A percentile compares a stretch with the other conserved stretches of the same genome.
Evolutionary conservation across 2,888 invertebrate genomes (phyloP).

Genomic region (Thera obeliscata): DNA sequence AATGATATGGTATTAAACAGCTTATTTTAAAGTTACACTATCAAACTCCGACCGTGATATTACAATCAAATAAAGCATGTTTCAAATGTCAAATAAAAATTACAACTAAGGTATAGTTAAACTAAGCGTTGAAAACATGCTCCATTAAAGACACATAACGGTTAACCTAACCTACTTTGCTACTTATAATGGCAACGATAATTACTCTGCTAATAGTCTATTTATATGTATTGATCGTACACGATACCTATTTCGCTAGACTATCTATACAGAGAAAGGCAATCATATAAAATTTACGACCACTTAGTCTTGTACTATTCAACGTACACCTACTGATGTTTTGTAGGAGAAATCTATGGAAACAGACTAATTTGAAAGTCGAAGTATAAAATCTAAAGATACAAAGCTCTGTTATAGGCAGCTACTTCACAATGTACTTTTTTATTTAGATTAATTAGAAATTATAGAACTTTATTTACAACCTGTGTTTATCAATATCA

Average conservation of each 20-base stretch:
- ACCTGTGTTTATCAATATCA: not conserved
- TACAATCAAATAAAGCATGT: conserved; percentile 17
- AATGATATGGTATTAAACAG: not conserved
- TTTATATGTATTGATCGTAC: conserved; percentile 46
- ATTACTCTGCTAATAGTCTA: conserved; percentile 53
- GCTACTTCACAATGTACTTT: not conserved
- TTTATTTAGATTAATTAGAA: not conserved
- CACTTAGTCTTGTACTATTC: conserved; percentile 25
- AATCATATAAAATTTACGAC: conserved; percentile 49
- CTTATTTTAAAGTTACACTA: conserved; percentile 54
- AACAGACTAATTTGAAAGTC: not conserved
- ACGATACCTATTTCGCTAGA: conserved; percentile 55
- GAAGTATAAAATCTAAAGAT: not conserved
- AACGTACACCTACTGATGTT: conserved; percentile 40
- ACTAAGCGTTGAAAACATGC: conserved; percentile 18
- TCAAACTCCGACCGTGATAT: conserved; percentile 60
- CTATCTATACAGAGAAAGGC: conserved; percentile 49
- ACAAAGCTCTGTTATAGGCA: not conserved
- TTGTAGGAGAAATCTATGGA: conserved; percentile 46
- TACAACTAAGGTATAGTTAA: not conserved
- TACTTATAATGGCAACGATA: conserved; percentile 67
- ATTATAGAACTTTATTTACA: conserved; percentile 8
- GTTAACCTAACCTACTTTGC: conserved; percentile 56
- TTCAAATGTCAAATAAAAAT: conserved; percentile 17
- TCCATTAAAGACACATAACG: conserved; percentile 30